Base-by-base conservation (phyloP, 1,140 invertebrate species). In the Calliopsis andreniformis region DNA sequence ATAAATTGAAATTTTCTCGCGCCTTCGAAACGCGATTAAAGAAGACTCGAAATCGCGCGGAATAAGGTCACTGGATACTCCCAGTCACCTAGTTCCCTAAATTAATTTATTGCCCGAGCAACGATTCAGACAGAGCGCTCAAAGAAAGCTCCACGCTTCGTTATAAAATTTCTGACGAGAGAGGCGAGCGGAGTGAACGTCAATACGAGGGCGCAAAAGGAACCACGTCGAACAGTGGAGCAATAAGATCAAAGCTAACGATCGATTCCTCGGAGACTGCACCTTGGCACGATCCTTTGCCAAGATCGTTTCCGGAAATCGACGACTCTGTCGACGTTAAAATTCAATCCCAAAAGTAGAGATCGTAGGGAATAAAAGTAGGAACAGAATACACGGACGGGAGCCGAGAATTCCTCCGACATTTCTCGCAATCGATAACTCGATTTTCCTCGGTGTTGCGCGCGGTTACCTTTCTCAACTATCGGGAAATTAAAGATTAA, bases 211-310 rank as follows among this genome's bases (percentile, higher is more conserved):
- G 53, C 25, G 64, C 47, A 61, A 51, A 72, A 61, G 28, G 56
- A 30, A 25, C n/a, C 3, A 39, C 20, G 43, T 59, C 23, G 63
- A 49, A 73, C n/a, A 20, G 42, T 30, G 43, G 42, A 35, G 45
- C 59, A 79, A 78, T 77, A 73, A 78, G 61, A 71, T 59, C 72
- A 77, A 71, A 80, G 47, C 53, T 80, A 80, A 80, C 80, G 79
- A 82, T 79, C 70, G 82, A 81, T 75, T 76, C 82, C 79, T 84
- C 42, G 47, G 80, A 86, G 79, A 79, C 75, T 82, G 77, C 68
- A 86, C 49, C 64, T 86, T 87, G 76, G 80, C 80, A 85, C 61
- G 76, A 69, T 75, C 62, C 73, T 70, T 82, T 68, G 58, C 51
- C 59, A 69, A 82, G 79, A 82, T 82, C 80, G 72, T 68, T 81